Conservation (phyloP, 2,113 vertebrate genomes). For the Bambusicola thoracicus region DNA sequence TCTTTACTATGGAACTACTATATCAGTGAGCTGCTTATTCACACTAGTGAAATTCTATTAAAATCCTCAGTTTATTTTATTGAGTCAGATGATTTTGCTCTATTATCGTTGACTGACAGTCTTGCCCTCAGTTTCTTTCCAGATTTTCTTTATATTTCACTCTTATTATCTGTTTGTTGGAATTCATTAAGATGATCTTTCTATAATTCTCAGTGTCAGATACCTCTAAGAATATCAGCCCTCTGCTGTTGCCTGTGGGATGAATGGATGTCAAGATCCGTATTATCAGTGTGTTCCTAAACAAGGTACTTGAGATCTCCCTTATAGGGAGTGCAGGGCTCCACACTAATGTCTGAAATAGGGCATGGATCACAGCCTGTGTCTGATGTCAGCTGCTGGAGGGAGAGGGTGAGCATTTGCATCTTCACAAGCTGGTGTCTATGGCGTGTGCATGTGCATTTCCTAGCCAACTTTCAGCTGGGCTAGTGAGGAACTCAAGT, state of each 20-base stretch:
- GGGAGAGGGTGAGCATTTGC: neutral
- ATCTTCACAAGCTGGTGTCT: neutral
- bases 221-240: neutral
- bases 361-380: neutral
- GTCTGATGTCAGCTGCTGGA: neutral
- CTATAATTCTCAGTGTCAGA: neutral
- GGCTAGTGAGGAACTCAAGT: neutral
- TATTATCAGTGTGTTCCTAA: neutral
- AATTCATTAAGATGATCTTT: neutral
- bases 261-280: neutral
- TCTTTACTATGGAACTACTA: neutral
- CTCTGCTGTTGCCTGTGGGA: neutral
- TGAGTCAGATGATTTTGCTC: neutral
- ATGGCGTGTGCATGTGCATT: neutral
- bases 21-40: neutral
- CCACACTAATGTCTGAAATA: neutral
- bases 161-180: neutral
- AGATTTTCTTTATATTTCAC: neutral
- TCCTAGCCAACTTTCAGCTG: neutral
- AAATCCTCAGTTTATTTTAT: neutral
- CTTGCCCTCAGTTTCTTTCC: neutral
- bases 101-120: neutral
- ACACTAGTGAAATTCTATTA: neutral
- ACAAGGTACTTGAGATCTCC: neutral
- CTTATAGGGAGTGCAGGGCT: neutral